These are phyloP conservation scores for Sakesphorus luctuosus DNA, from an alignment of 2,113 vertebrate species.

Conservation along the genomic window DNA sequence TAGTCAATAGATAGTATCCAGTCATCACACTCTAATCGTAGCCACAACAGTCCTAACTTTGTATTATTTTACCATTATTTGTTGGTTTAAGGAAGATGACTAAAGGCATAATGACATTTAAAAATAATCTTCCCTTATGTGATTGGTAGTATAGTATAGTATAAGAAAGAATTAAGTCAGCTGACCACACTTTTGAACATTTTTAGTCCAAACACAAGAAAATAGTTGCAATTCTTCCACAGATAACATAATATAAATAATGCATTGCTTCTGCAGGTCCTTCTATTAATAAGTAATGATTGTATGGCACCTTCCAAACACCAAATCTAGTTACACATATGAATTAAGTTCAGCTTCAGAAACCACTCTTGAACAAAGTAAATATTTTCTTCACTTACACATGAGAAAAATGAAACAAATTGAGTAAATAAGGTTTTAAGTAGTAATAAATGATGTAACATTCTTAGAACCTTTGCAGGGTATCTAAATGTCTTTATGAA, in stretches of 20 bases:
- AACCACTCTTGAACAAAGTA: conserved; percentile 40
- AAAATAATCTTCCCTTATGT: not conserved
- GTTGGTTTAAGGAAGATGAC: not conserved
- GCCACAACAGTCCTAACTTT: not conserved
- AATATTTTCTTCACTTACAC: conserved; percentile 49
- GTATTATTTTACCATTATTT: not conserved
- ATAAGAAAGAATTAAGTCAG: not conserved
- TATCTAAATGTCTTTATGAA: not conserved
- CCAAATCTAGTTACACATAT: conserved; percentile 65
- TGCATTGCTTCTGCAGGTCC: conserved; percentile 38
- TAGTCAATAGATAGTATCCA: not conserved
- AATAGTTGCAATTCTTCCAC: conserved; percentile 21
- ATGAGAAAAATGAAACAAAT: conserved; percentile 42
- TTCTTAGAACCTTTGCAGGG: not conserved
- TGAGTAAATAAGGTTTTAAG: conserved; percentile 38
- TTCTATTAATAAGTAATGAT: conserved; percentile 58
- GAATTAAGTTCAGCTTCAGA: conserved; percentile 59
- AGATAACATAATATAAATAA: conserved; percentile 61
- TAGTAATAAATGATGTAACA: conserved; percentile 47
- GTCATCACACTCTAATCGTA: not conserved
- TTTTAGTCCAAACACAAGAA: conserved; percentile 37
- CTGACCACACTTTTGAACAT: conserved; percentile 3
- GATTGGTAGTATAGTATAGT: not conserved
- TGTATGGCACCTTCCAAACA: conserved; percentile 64
- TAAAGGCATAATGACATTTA: not conserved